Percentiles rank a stretch among this genome's conserved stretches.
Evolutionary conservation across 2,888 invertebrate genomes (phyloP).

Genomic region (Drosophila hamatofila): DNA sequence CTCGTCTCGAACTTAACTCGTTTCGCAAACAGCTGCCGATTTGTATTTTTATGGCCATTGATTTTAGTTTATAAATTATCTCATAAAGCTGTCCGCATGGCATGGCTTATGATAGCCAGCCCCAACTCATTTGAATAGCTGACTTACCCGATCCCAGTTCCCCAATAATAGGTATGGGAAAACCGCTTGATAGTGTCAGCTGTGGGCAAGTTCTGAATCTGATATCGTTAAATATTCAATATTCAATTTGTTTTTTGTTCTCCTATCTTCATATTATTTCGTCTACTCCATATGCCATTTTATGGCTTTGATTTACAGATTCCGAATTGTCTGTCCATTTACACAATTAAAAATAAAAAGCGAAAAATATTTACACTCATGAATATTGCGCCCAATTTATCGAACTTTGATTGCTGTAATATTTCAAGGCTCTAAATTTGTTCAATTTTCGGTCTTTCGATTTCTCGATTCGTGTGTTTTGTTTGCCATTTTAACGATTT

Average conservation of each 20-base stretch:
- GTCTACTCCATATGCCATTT: slow-evolving; percentile 7
- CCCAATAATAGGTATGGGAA: slow-evolving; percentile 35
- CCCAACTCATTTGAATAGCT: slow-evolving; percentile 57
- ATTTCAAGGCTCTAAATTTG: slow-evolving; percentile 38
- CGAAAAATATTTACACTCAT: slow-evolving; percentile 35
- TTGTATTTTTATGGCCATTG: slow-evolving; percentile 29
- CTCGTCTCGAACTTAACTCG: slow-evolving; percentile 1
- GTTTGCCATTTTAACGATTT: slow-evolving; percentile 77
- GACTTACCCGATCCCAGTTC: slow-evolving; percentile 33
- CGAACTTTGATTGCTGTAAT: slow-evolving; percentile 67
- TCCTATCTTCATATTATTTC: background rate
- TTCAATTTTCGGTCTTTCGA: slow-evolving; percentile 6
- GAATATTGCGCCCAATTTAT: slow-evolving; percentile 48
- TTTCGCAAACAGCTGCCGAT: slow-evolving; percentile 23
- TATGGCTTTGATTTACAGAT: slow-evolving; percentile 28
- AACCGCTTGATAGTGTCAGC: slow-evolving; percentile 35
- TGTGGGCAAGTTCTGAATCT: slow-evolving; percentile 12
- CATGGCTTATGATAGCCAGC: slow-evolving; percentile 29
- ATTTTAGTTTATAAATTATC: slow-evolving; percentile 55
- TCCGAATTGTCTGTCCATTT: slow-evolving; percentile 12
- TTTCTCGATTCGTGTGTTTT: slow-evolving; percentile 50
- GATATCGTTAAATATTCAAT: slow-evolving; percentile 15
- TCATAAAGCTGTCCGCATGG: slow-evolving; percentile 57
- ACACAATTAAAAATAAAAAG: slow-evolving; percentile 16
- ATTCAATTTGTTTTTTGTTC: background rate